Evolutionary conservation across 2,797 vertebrate species (phyloP).

Genomic region (Lagocephalus sceleratus): DNA sequence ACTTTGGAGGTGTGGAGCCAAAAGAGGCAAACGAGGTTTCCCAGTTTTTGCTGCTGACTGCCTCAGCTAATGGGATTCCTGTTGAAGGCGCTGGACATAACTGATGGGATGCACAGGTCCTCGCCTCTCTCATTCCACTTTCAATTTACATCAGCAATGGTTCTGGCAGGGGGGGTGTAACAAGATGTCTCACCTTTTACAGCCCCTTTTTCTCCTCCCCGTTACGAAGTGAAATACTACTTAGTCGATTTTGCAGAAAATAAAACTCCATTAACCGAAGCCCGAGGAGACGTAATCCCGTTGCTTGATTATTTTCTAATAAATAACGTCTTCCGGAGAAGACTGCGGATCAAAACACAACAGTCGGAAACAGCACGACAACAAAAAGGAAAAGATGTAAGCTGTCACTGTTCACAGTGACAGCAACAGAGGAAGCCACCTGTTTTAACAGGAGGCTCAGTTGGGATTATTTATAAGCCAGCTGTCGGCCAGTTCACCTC

Average conservation of each 20-base stretch:
- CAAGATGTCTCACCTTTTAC: conserved; percentile 16
- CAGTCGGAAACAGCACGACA: neutral
- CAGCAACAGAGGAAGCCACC: conserved; percentile 10
- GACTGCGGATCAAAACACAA: too few relatives aligned
- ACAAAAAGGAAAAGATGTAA: conserved; percentile 23
- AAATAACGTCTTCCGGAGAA: too few relatives aligned
- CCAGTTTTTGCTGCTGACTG: neutral
- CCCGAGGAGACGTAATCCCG: conserved; percentile 4
- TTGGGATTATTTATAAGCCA: conserved; percentile 23
- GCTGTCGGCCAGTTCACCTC: conserved; percentile 21
- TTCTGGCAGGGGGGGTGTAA: conserved; percentile 12
- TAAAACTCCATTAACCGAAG: neutral
- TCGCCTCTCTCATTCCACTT: conserved; percentile 23
- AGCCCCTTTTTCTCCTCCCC: too few relatives aligned
- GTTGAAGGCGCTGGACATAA: conserved; percentile 17
- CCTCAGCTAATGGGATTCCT: conserved; percentile 40
- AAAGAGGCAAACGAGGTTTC: conserved; percentile 15
- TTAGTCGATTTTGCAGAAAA: neutral
- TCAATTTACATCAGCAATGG: conserved; percentile 31
- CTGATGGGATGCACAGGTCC: neutral
- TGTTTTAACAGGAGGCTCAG: conserved; percentile 22
- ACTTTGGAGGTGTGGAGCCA: neutral
- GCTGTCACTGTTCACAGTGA: conserved; percentile 24
- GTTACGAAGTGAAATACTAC: too few relatives aligned
- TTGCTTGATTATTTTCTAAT: neutral